These are phyloP conservation scores for Eilema depressum DNA, from an alignment of 2,888 invertebrate genomes.

Conservation along the genomic window DNA sequence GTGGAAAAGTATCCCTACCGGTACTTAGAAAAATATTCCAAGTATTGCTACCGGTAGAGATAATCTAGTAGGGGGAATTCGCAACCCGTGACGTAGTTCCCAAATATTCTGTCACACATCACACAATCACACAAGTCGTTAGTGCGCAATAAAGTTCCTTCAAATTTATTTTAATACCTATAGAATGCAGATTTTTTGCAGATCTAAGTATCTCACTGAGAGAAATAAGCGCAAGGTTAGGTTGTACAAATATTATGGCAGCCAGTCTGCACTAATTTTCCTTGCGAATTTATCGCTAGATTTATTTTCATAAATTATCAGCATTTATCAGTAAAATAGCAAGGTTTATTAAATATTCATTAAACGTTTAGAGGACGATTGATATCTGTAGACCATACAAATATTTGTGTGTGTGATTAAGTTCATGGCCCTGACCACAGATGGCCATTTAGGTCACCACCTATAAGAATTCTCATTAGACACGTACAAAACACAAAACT, in stretches of 20 bases:
- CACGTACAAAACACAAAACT: too few relatives aligned
- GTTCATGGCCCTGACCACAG: constrained; percentile 6
- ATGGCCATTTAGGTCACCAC: not conserved
- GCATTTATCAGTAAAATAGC: not conserved
- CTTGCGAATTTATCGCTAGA: not conserved
- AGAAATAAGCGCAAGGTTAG: not conserved
- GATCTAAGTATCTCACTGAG: not conserved
- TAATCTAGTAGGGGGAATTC: too few relatives aligned
- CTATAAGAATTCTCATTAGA: not conserved
- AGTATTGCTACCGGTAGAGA: too few relatives aligned
- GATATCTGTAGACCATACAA: not conserved
- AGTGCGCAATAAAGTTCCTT: too few relatives aligned
- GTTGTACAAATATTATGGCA: not conserved
- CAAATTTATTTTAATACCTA: not conserved
- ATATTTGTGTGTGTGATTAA: constrained; percentile 11
- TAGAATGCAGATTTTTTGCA: not conserved
- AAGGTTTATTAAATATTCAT: constrained; percentile 11
- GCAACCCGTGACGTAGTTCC: too few relatives aligned
- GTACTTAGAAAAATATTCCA: too few relatives aligned
- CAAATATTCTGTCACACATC: too few relatives aligned
- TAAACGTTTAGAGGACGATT: not conserved
- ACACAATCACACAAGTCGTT: too few relatives aligned
- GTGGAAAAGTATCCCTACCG: too few relatives aligned
- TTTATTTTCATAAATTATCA: not conserved
- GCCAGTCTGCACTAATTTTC: not conserved